Percentiles rank a stretch among this genome's conserved stretches.
phyloP scores from a whole-genome alignment of 2,797 vertebrate species.

The Gallinago nigripennis region DNA sequence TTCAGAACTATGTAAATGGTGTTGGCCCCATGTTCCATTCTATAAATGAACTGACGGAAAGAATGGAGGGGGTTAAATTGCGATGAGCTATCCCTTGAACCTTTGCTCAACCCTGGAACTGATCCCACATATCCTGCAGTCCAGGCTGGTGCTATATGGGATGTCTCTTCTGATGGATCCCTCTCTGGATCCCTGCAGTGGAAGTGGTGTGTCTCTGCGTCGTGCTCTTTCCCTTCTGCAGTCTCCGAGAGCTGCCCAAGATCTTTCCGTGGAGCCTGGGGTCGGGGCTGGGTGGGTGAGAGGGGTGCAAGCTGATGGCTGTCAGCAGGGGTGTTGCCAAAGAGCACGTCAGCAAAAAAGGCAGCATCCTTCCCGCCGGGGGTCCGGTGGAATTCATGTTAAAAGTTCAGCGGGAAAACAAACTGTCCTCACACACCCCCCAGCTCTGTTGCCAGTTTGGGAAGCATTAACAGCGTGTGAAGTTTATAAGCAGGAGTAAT shows the following conservation, averaged over 20 bases:
- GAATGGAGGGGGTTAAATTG: neutral
- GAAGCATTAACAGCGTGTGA: constrained; percentile 58
- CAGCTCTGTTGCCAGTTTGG: constrained; percentile 23
- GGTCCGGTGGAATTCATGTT: constrained; percentile 32
- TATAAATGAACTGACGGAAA: neutral
- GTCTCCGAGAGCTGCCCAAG: neutral
- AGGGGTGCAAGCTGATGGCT: neutral
- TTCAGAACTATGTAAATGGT: neutral
- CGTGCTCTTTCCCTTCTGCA: neutral
- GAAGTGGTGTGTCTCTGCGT: fast-evolving
- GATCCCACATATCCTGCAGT: neutral
- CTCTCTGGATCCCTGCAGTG: neutral
- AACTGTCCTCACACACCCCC: constrained; percentile 37
- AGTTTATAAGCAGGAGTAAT: constrained; percentile 52
- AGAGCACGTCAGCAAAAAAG: neutral
- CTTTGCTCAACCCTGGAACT: neutral
- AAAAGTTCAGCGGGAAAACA: constrained; percentile 49
- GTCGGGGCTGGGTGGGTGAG: neutral
- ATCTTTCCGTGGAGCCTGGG: neutral
- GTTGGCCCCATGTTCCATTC: neutral
- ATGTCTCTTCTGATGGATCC: neutral
- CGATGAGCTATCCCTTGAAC: neutral
- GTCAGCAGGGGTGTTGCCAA: neutral
- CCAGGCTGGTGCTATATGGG: neutral
- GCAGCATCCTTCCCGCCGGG: neutral